Base-by-base conservation (phyloP, 2,113 vertebrate genomes). In the Oxyruncus cristatus region DNA sequence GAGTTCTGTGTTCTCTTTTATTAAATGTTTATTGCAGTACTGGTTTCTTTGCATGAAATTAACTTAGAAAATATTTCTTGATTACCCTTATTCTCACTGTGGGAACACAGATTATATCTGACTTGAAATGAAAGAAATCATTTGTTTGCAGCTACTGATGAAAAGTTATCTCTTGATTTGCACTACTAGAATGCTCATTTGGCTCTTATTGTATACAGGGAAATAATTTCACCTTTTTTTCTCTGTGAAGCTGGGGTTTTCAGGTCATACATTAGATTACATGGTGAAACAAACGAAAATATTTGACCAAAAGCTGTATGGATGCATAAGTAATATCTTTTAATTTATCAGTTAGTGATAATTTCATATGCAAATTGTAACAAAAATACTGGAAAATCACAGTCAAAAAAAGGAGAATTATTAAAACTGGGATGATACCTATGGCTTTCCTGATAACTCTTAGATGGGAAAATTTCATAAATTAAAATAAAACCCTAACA, bases 91-190 rank as follows among this genome's bases (percentile, higher is more conserved):
- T 94, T 91, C 66, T 96, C 70, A 74, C 50, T 65, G 52, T 86
- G 95, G 80, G 79, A 96, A 97, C 88, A 21, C 16, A 83, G 85
- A 94, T 96, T 87, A 82, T 73, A 94, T 91, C 81, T 85, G 41
- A 85, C 59, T 95, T 92, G 39, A 89, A 96, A 93, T 95, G 86
- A 93, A 88, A 85, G 88, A 91, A 93, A 78, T 33, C n/a, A 63
- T 63, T 95, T 95, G 63, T 92, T 96, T 85, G 46, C 81, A 32
- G 9, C 61, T 74, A 66, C 42, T 92, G 92, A 66, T 4, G 68
- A 80, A 92, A 80, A 87, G 23, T 85, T 87, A 90, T 90, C 87
- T 66, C 77, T 42, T 80, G 63, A 70, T 61, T 92, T 88, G 44
- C 39, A 82, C 12, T 92, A 42, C 66, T 70, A 90, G 39, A 58